A percentile compares a stretch with the other conserved stretches of the same genome.
Evolutionary conservation across 2,888 invertebrate genomes (phyloP).

Genomic region (Pseudococcus longispinus): DNA sequence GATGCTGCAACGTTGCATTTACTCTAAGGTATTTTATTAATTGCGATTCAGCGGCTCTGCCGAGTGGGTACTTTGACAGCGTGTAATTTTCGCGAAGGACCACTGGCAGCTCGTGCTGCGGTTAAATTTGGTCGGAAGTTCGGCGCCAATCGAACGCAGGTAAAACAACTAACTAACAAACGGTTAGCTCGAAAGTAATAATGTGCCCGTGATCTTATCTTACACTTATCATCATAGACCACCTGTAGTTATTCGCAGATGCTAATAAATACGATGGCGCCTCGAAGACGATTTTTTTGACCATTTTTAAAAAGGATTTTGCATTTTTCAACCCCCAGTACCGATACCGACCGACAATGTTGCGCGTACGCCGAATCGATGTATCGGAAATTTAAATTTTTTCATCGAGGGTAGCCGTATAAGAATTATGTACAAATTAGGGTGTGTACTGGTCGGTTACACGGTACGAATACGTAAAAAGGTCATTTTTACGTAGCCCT

Average conservation of each 20-base stretch:
- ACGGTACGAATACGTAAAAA: constrained; percentile 10
- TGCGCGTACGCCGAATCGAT: neutral
- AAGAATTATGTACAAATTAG: constrained; percentile 29
- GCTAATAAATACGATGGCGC: constrained; percentile 48
- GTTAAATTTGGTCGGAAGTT: constrained; percentile 54
- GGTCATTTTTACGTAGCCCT: neutral
- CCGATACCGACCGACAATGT: neutral
- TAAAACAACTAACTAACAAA: constrained; percentile 34
- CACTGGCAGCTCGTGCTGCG: constrained; percentile 52
- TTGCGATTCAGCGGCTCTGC: constrained; percentile 27
- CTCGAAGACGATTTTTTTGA: constrained; percentile 39
- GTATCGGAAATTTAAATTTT: constrained; percentile 7
- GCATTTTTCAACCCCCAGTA: constrained; percentile 42
- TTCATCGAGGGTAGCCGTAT: neutral
- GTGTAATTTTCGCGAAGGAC: constrained; percentile 56
- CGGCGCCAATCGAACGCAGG: constrained; percentile 53
- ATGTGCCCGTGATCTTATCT: constrained; percentile 52
- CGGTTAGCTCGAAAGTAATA: constrained; percentile 40
- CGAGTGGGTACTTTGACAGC: constrained; percentile 41
- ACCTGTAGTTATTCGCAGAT: constrained; percentile 56
- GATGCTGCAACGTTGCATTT: neutral
- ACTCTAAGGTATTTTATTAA: constrained; percentile 10
- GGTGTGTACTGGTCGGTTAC: constrained; percentile 21
- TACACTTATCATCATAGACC: constrained; percentile 54
- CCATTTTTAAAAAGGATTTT: constrained; percentile 15